A percentile compares a stretch with the other conserved stretches of the same genome.
Conservation (phyloP, 2,113 vertebrate species). For the Perccottus glenii region DNA sequence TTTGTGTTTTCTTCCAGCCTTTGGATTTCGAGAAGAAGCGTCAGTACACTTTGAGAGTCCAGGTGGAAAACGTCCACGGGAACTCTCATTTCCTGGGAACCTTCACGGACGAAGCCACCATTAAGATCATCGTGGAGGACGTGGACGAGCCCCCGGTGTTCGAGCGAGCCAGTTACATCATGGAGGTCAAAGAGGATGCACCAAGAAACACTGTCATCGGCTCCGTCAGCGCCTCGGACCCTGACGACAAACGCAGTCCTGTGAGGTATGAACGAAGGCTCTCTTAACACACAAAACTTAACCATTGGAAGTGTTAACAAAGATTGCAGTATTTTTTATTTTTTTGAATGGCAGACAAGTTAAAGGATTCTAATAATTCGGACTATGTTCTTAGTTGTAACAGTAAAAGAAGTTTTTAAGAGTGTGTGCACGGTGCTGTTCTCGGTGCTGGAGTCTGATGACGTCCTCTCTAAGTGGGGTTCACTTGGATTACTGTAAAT, state of each 20-base stretch:
- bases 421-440: too few relatives aligned
- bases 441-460: too few relatives aligned
- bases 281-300: too few relatives aligned
- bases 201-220: conserved; percentile 82
- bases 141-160: conserved; percentile 93
- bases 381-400: too few relatives aligned
- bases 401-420: too few relatives aligned
- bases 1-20: conserved; percentile 69
- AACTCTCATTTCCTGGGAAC: conserved; percentile 89
- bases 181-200: conserved; percentile 91
- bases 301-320: too few relatives aligned
- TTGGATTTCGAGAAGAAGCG: conserved; percentile 92
- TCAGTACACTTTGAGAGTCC: conserved; percentile 86
- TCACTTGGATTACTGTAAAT: too few relatives aligned
- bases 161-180: conserved; percentile 83
- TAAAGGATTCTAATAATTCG: too few relatives aligned
- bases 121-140: conserved; percentile 90
- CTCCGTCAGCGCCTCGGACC: conserved; percentile 87
- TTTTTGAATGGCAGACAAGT: too few relatives aligned
- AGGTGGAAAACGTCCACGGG: conserved; percentile 88
- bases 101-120: conserved; percentile 87
- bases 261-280: conserved; percentile 81
- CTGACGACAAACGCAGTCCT: conserved; percentile 84
- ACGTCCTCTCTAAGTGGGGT: too few relatives aligned
- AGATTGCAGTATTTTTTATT: too few relatives aligned